These are phyloP conservation scores for Etheostoma spectabile DNA, from an alignment of 2,113 vertebrate genomes.

Conservation along the genomic window DNA sequence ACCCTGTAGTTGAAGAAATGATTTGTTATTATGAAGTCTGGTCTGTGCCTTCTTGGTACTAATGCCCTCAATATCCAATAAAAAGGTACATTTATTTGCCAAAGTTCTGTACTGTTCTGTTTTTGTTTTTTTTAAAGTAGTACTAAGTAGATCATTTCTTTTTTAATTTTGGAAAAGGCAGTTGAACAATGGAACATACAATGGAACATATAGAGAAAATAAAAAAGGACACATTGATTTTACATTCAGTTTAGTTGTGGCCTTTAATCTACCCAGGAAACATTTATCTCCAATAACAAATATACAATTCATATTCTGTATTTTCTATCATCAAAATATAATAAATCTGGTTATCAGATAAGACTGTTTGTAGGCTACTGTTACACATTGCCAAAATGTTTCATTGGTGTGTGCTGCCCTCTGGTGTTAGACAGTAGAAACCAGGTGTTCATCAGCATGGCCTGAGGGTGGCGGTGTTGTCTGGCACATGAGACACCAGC, in stretches of 20 bases:
- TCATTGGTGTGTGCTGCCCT: slow-evolving; percentile 42
- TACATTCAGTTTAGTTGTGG: background rate
- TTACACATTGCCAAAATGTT: background rate
- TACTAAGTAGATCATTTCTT: background rate
- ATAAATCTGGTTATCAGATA: background rate
- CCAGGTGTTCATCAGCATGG: background rate
- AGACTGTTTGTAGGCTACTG: background rate
- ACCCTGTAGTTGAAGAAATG: slow-evolving; percentile 62
- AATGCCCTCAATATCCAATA: slow-evolving; percentile 84
- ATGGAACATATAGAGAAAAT: background rate
- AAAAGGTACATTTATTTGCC: slow-evolving; percentile 89
- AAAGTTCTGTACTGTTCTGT: slow-evolving; percentile 11
- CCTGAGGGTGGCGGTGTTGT: slow-evolving; percentile 46
- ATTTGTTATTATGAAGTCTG: slow-evolving; percentile 84
- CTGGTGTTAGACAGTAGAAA: slow-evolving; percentile 33
- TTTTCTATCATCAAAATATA: background rate
- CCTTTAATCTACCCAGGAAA: background rate
- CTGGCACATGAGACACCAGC: background rate
- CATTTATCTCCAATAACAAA: background rate
- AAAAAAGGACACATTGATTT: background rate
- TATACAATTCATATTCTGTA: background rate
- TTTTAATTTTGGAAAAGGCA: background rate
- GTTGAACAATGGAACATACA: too few relatives aligned
- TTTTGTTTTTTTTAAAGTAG: slow-evolving; percentile 7
- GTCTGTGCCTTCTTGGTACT: slow-evolving; percentile 87